phyloP scores from a whole-genome alignment of 2,113 vertebrate species.

The Epinephelus fuscoguttatus region DNA sequence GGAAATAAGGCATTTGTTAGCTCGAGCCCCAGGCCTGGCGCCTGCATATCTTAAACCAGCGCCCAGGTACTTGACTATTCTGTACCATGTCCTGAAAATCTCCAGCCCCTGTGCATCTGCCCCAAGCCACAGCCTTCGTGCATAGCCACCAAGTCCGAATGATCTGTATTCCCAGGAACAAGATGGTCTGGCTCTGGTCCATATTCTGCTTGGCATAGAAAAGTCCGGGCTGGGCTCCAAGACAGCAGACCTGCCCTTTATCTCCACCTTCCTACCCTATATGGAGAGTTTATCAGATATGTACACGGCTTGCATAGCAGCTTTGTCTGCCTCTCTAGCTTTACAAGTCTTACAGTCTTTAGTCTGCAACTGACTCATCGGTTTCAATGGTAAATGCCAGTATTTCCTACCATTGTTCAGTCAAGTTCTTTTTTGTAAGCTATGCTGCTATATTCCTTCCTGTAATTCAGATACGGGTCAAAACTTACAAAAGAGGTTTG shows the following conservation, averaged over 20 bases:
- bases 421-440: background rate
- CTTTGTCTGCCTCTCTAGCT: background rate
- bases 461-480: background rate
- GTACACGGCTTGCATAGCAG: background rate
- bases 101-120: background rate
- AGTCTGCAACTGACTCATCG: background rate
- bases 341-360: background rate
- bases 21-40: background rate
- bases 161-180: background rate
- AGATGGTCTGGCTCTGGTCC: slow-evolving; percentile 50
- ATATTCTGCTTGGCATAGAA: slow-evolving; percentile 46
- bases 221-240: slow-evolving; percentile 43
- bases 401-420: background rate
- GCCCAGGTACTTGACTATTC: background rate
- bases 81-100: slow-evolving; percentile 1
- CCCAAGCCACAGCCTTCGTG: background rate
- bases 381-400: background rate
- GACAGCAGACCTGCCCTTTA: slow-evolving; percentile 49
- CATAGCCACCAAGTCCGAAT: slow-evolving; percentile 6
- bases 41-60: background rate
- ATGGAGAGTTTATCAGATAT: background rate
- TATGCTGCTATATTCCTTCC: background rate
- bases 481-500: background rate
- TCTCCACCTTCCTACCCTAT: slow-evolving; percentile 25
- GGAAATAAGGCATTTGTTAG: too few relatives aligned